Evolutionary conservation across 1,140 invertebrate genomes (phyloP).

Genomic region (Bombus sylvicola): DNA sequence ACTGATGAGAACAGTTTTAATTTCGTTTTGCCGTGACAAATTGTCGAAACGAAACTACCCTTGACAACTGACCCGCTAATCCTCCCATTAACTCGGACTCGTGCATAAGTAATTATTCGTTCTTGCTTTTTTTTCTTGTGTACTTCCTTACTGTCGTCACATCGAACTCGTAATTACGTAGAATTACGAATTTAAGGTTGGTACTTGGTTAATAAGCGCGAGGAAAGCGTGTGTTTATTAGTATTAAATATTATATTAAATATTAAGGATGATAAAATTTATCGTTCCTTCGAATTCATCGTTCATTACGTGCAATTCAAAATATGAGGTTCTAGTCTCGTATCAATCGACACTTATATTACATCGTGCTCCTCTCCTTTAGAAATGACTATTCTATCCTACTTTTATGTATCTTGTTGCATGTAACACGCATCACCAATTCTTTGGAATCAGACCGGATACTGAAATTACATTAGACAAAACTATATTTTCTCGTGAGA

Average conservation of each 20-base stretch:
- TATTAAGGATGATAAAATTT: no score
- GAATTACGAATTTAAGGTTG: not conserved
- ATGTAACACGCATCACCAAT: no score
- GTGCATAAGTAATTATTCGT: not conserved
- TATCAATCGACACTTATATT: not conserved
- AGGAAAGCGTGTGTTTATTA: not conserved
- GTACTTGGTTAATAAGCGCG: not conserved
- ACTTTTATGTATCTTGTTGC: not conserved
- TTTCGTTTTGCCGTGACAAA: not conserved
- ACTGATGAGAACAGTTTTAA: slow-evolving; percentile 13
- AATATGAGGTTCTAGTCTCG: not conserved
- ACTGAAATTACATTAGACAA: no score
- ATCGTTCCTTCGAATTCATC: no score
- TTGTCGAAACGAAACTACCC: no score
- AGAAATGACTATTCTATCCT: not conserved
- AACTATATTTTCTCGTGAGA: no score
- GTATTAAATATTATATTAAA: no score
- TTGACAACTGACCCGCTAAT: not conserved
- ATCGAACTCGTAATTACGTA: not conserved
- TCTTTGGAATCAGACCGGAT: no score
- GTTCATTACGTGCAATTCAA: not conserved
- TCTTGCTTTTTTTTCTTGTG: not conserved
- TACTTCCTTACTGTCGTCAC: no score
- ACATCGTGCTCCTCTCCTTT: fast-evolving
- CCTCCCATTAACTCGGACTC: no score